A percentile compares a stretch with the other conserved stretches of the same genome.
Conservation (phyloP, 2,113 vertebrate genomes). For the Macquaria australasica region DNA sequence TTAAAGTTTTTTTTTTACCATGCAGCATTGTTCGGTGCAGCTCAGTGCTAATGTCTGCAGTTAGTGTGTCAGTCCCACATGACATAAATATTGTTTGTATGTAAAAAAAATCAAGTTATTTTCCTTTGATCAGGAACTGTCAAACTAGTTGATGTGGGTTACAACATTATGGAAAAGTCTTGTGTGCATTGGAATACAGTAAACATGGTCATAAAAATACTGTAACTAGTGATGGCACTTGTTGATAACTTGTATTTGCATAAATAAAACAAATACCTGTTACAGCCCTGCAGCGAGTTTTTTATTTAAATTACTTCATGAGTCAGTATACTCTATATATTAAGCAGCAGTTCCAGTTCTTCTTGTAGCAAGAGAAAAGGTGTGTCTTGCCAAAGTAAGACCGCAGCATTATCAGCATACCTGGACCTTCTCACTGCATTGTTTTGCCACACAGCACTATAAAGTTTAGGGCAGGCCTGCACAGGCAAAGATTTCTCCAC, state of each 20-base stretch:
- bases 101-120: neutral
- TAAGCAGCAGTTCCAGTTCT: conserved; percentile 61
- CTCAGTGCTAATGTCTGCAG: neutral
- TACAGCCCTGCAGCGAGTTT: neutral
- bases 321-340: neutral
- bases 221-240: neutral
- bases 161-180: too few species aligned
- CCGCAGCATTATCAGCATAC: conserved; percentile 24
- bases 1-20: neutral
- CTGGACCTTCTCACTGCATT: conserved; percentile 12
- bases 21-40: neutral
- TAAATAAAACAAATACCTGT: conserved; percentile 51
- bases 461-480: conserved; percentile 48
- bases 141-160: neutral
- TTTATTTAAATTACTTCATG: neutral
- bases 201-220: neutral
- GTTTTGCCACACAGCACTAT: neutral
- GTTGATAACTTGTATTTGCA: neutral
- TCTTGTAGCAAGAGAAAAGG: conserved; percentile 44
- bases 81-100: neutral
- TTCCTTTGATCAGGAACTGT: neutral
- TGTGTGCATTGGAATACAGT: neutral
- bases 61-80: neutral
- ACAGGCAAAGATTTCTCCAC: conserved; percentile 20
- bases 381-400: conserved; percentile 40